A percentile compares a stretch with the other conserved stretches of the same genome.
phyloP scores from a whole-genome alignment of 1,140 invertebrate genomes.

The Zeugodacus cucurbitae region DNA sequence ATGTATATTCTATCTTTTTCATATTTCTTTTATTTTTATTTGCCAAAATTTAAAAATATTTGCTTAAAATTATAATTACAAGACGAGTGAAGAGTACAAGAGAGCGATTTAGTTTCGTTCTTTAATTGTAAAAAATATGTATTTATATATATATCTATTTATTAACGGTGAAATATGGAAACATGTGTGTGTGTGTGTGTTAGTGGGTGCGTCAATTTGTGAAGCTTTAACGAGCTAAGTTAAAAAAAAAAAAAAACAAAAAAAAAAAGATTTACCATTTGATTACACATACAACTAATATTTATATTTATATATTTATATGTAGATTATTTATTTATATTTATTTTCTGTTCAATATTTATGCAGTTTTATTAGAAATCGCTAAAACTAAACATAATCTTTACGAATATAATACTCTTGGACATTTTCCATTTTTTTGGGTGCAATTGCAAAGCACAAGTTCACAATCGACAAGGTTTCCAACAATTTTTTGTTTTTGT shows the following conservation, averaged over 20 bases:
- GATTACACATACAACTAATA: neutral
- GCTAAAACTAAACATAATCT: neutral
- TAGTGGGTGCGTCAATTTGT: neutral
- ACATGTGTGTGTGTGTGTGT: neutral
- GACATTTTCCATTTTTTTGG: neutral
- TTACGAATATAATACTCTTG: slow-evolving; percentile 4
- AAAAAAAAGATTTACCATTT: neutral
- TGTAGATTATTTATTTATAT: neutral
- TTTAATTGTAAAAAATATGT: neutral
- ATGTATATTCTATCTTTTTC: neutral
- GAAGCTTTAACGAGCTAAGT: neutral
- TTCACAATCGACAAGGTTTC: neutral
- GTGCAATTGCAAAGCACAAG: neutral
- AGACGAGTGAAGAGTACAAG: neutral
- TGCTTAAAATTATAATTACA: slow-evolving; percentile 27
- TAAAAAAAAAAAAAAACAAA: neutral
- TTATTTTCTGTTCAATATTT: neutral
- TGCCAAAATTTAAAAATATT: neutral
- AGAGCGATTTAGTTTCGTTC: neutral
- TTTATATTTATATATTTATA: neutral
- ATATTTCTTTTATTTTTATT: too few relatives aligned
- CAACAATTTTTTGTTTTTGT: neutral
- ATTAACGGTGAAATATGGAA: slow-evolving; percentile 18
- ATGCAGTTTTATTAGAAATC: neutral
- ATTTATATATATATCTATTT: neutral